A percentile compares a stretch with the other conserved stretches of the same genome.
Evolutionary conservation across 2,113 vertebrate genomes (phyloP).

Genomic region (Tringa solitaria): DNA sequence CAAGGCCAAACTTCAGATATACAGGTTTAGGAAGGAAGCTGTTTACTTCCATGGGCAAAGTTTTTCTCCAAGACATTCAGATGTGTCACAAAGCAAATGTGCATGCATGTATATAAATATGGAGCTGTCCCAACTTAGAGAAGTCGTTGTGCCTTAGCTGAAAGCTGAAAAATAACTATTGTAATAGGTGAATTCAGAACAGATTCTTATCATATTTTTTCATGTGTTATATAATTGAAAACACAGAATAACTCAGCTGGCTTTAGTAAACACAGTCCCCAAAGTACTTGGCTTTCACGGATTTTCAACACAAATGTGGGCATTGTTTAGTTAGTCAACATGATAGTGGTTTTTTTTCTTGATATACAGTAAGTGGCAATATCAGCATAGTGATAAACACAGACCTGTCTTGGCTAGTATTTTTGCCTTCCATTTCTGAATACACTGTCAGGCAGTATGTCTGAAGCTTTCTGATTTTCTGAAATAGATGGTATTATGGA

Average conservation of each 20-base stretch:
- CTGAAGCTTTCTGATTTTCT: conserved; percentile 1
- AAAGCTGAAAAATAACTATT: neutral
- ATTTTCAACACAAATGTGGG: neutral
- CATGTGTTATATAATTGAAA: neutral
- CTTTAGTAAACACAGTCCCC: neutral
- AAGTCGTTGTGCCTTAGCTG: neutral
- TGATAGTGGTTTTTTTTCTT: neutral
- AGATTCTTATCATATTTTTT: neutral
- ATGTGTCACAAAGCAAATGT: neutral
- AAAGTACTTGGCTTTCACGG: neutral
- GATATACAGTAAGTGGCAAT: neutral
- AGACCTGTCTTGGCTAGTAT: neutral
- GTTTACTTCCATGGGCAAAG: neutral
- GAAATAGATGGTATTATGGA: neutral
- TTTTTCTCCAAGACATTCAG: neutral
- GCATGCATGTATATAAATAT: neutral
- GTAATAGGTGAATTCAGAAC: neutral
- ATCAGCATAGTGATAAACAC: neutral
- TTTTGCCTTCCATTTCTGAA: neutral
- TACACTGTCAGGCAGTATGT: neutral
- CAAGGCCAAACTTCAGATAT: neutral
- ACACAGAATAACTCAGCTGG: neutral
- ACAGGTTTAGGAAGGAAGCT: neutral
- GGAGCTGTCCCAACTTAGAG: neutral
- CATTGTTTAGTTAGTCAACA: neutral